Conservation (phyloP, 2,888 invertebrate genomes). For the Atrina japonica region DNA sequence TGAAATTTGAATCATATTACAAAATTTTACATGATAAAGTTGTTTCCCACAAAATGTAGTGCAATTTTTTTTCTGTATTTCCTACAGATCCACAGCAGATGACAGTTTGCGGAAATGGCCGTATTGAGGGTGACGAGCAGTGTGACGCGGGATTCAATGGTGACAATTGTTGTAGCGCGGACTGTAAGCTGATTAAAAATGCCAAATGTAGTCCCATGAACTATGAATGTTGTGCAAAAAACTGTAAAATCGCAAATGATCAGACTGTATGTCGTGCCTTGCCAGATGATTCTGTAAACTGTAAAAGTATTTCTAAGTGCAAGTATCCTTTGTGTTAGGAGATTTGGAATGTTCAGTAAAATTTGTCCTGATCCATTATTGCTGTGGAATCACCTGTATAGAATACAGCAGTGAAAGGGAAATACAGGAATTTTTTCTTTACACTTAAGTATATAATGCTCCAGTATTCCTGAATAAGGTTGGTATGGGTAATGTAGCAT, state of each 20-base stretch:
- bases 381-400: neutral
- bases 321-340: constrained; percentile 61
- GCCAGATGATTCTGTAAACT: constrained; percentile 47
- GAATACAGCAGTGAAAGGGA: neutral
- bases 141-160: constrained; percentile 97
- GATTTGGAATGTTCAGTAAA: no score
- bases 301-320: constrained; percentile 56
- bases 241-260: constrained; percentile 44
- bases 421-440: neutral
- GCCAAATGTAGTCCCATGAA: constrained; percentile 98
- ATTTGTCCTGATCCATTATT: no score
- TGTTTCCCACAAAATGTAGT: no score
- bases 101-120: constrained; percentile 94
- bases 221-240: constrained; percentile 90
- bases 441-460: no score
- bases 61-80: no score
- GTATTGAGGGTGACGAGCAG: constrained; percentile 95
- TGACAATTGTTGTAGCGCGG: constrained; percentile 95
- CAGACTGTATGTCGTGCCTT: constrained; percentile 45
- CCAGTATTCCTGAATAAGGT: no score
- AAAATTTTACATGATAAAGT: no score
- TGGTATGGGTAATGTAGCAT: no score
- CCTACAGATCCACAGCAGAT: constrained; percentile 23
- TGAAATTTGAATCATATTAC: no score
- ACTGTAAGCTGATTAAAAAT: constrained; percentile 92